These are phyloP conservation scores for Trichechus manatus DNA, from an alignment of 2,113 vertebrate genomes.

Conservation along the genomic window DNA sequence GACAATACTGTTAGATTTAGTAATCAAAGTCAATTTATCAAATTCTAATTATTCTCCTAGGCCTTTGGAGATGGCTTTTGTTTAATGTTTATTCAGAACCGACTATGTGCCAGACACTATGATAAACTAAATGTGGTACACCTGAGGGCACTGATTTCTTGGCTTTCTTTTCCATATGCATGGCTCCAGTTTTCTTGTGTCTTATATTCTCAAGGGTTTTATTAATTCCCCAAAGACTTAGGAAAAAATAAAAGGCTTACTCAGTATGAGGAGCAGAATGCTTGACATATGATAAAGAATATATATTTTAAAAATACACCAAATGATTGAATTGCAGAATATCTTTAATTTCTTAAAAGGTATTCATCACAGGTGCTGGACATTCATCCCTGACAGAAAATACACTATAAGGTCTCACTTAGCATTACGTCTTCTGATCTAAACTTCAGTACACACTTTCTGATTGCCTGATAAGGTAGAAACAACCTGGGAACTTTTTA, in stretches of 20 bases:
- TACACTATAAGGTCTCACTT: neutral
- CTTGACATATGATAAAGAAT: neutral
- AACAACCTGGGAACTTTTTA: neutral
- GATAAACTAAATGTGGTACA: neutral
- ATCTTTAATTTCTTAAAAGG: slow-evolving; percentile 2
- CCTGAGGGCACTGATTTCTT: neutral
- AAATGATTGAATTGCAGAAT: neutral
- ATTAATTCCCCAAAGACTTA: neutral
- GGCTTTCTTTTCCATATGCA: neutral
- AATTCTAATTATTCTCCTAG: neutral
- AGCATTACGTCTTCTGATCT: neutral
- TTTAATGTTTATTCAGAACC: neutral
- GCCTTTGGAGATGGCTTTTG: neutral
- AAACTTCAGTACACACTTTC: neutral
- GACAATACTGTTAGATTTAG: neutral
- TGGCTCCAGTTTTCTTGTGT: neutral
- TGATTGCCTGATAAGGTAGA: neutral
- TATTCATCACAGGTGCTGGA: neutral
- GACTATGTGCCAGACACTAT: neutral
- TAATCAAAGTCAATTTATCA: neutral
- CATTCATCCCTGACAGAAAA: neutral
- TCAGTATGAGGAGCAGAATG: neutral
- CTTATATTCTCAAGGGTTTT: neutral
- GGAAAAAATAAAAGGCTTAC: neutral
- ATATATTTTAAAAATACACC: neutral